Evolutionary conservation across 2,797 vertebrate species (phyloP).

Genomic region (Myripristis murdjan): DNA sequence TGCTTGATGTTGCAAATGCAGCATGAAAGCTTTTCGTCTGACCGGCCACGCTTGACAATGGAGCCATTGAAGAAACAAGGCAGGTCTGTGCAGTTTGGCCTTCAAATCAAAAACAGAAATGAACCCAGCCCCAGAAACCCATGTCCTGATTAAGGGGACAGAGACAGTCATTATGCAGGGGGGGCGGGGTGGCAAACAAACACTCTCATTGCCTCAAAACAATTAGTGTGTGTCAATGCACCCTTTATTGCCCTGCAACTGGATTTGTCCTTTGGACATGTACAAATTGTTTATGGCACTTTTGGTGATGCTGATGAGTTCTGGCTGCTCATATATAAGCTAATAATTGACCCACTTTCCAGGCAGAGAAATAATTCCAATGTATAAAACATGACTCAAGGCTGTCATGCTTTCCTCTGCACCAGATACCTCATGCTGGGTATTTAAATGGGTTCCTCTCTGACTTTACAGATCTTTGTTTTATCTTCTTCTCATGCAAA

Average conservation of each 20-base stretch:
- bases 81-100: slow-evolving; percentile 78
- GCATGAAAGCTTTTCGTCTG: slow-evolving; percentile 66
- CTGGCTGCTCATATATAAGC: slow-evolving; percentile 56
- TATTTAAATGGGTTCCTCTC: slow-evolving; percentile 46
- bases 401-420: slow-evolving; percentile 35
- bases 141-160: slow-evolving; percentile 70
- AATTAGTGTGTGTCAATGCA: slow-evolving; percentile 54
- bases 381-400: slow-evolving; percentile 60
- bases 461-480: not conserved
- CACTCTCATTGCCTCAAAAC: slow-evolving; percentile 42
- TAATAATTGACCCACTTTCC: slow-evolving; percentile 79
- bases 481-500: slow-evolving; percentile 49
- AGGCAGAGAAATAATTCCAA: slow-evolving; percentile 55
- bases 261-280: slow-evolving; percentile 49
- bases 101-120: slow-evolving; percentile 55
- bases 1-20: slow-evolving; percentile 76
- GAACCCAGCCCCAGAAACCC: slow-evolving; percentile 59
- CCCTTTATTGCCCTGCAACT: slow-evolving; percentile 36
- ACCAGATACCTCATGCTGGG: slow-evolving; percentile 58
- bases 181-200: slow-evolving; percentile 75
- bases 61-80: slow-evolving; percentile 68
- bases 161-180: slow-evolving; percentile 68
- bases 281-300: slow-evolving; percentile 41
- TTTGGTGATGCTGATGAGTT: slow-evolving; percentile 50
- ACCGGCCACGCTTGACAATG: slow-evolving; percentile 69